Evolutionary conservation across 1,140 invertebrate genomes (phyloP).

Genomic region (Linepithema humile): DNA sequence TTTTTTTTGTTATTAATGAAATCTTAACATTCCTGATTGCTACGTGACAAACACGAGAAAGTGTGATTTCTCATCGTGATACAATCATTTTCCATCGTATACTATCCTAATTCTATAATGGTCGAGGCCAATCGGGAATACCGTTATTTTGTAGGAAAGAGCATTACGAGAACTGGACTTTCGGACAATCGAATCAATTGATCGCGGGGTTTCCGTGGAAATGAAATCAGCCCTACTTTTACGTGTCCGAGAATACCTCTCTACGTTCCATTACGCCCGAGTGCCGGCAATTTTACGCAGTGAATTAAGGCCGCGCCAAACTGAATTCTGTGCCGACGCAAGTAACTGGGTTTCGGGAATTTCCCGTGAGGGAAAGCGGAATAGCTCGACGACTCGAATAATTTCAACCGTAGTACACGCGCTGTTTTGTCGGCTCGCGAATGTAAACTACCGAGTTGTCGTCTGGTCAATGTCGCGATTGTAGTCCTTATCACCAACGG

Average conservation of each 20-base stretch:
- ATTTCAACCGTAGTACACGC: neutral
- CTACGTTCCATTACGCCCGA: slow-evolving; percentile 36
- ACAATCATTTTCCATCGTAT: slow-evolving; percentile 9
- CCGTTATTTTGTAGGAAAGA: neutral
- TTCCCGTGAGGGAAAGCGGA: slow-evolving; percentile 29
- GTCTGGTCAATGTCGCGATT: slow-evolving; percentile 52
- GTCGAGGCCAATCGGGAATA: slow-evolving; percentile 16
- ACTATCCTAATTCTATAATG: neutral
- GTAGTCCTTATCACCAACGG: slow-evolving; percentile 73
- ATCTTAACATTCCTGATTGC: neutral
- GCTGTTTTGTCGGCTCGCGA: slow-evolving; percentile 40
- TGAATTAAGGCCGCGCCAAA: slow-evolving; percentile 53
- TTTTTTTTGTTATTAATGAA: neutral
- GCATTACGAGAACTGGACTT: slow-evolving; percentile 32
- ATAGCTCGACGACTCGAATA: neutral
- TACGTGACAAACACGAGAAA: neutral
- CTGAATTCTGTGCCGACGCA: slow-evolving; percentile 36
- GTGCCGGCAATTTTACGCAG: slow-evolving; percentile 56
- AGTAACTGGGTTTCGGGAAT: slow-evolving; percentile 42
- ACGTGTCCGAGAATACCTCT: slow-evolving; percentile 55
- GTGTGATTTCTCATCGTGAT: slow-evolving; percentile 21
- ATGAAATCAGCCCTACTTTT: slow-evolving; percentile 59
- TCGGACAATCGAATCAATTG: slow-evolving; percentile 61
- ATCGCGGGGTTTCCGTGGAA: slow-evolving; percentile 31
- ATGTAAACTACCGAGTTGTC: slow-evolving; percentile 42